Evolutionary conservation across 2,888 invertebrate genomes (phyloP).

Genomic region (Microctonus hyperodae): DNA sequence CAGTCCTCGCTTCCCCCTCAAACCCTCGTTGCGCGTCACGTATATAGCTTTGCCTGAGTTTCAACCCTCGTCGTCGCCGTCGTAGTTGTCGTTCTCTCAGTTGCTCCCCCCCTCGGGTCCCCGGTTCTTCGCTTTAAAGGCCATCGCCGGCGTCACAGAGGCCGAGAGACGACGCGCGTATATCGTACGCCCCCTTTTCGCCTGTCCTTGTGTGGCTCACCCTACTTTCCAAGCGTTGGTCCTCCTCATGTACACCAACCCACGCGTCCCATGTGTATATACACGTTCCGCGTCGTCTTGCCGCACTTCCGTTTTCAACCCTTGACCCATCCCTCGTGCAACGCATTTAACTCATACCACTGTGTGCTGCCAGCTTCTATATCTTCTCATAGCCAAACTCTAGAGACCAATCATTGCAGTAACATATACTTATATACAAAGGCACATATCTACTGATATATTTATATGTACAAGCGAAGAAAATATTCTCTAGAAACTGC

Average conservation of each 20-base stretch:
- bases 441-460: no score
- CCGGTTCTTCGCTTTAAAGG: conserved; percentile 19
- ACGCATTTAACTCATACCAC: background rate
- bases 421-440: conserved; percentile 5
- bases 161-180: conserved; percentile 7
- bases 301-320: conserved; percentile 56
- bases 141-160: conserved; percentile 6
- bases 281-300: conserved; percentile 45
- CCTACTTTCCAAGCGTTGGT: background rate
- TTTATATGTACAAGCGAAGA: conserved; percentile 29
- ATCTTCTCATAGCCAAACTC: conserved; percentile 50
- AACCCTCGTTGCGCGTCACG: conserved; percentile 13
- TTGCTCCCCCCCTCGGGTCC: conserved; percentile 26
- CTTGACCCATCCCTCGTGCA: conserved; percentile 50
- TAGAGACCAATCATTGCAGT: conserved; percentile 34
- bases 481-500: conserved; percentile 24
- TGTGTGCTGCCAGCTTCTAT: background rate
- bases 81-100: conserved; percentile 31
- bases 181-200: conserved; percentile 34
- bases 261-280: conserved; percentile 36
- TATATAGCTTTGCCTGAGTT: conserved; percentile 28
- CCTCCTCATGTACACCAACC: background rate
- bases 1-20: background rate
- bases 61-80: conserved; percentile 33
- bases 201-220: background rate